Base-by-base conservation (phyloP, 2,888 invertebrate species). In the Lagria hirta region DNA sequence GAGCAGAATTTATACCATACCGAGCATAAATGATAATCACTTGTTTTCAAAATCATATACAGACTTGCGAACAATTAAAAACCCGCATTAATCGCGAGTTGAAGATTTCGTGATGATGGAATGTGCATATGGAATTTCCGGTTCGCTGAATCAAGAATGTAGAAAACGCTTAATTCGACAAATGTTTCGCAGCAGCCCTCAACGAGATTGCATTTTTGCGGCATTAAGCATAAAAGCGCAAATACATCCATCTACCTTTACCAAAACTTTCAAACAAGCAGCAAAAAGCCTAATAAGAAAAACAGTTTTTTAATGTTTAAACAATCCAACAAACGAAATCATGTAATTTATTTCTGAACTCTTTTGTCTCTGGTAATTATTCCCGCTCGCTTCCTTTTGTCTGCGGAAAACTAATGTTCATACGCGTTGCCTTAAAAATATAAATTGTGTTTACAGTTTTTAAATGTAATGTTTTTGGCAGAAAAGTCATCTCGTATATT, bases 51-150 rank as follows among this genome's bases (percentile, higher is more conserved):
- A 54, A 47, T 54, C 44, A 52, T 49, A 43, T 48, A 48, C 43
- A 48, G 47, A 48, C 51, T 48, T 38, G 43, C 41, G 53, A 60
- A 62, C 58, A 59, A 60, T 60, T 59, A 58, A 59, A 54, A 59
- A 52, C 60, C 61, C 61, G 60, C 63, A 62, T 65, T 64, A 62
- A 65, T 65, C 56, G 60, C 52, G 54, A 55, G 59, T 58, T 58
- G 61, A 61, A 64, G 60, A 63, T 60, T 59, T 57, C 49, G 52
- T 52, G 60, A 66, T 68, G 66, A 68, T 66, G 65, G 62, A 68
- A 70, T 66, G 66, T 66, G 63, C 65, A 69, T 68, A 64, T 65
- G 67, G 64, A 65, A 65, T 66, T 68, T 66, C 59, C 66, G 61
- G 63, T 63, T 64, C 64, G 66, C 57, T 61, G 64, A 63, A 61